These are phyloP conservation scores for Macquaria ambigua DNA, from an alignment of 2,113 vertebrate genomes.

Conservation along the genomic window DNA sequence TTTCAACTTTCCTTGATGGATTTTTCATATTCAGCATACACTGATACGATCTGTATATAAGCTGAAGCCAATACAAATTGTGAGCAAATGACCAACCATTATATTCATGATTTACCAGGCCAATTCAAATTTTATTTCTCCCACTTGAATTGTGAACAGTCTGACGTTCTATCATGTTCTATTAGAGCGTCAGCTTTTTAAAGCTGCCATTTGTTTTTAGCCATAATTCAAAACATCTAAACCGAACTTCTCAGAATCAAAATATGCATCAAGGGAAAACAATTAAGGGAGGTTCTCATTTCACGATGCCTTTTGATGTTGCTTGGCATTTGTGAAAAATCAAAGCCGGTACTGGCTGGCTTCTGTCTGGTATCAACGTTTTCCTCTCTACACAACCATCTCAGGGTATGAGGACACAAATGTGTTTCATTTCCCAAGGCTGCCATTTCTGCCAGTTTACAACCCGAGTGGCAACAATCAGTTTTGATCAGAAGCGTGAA, in stretches of 20 bases:
- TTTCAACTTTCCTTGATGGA: constrained; percentile 13
- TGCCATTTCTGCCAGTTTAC: constrained; percentile 43
- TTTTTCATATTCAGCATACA: not conserved
- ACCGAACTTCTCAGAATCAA: constrained; percentile 36
- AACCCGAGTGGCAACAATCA: constrained; percentile 61
- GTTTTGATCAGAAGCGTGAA: constrained; percentile 65
- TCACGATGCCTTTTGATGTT: constrained; percentile 47
- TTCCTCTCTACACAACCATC: constrained; percentile 18
- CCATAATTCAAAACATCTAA: constrained; percentile 61
- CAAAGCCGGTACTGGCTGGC: constrained; percentile 24
- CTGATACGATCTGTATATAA: not conserved
- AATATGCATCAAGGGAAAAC: constrained; percentile 46
- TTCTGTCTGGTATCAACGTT: constrained; percentile 51
- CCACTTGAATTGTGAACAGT: constrained; percentile 29
- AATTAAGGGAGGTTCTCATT: constrained; percentile 54
- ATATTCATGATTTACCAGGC: constrained; percentile 23
- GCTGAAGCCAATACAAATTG: constrained; percentile 27
- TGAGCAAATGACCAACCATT: constrained; percentile 31
- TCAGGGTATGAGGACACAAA: constrained; percentile 46
- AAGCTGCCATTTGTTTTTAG: constrained; percentile 45
- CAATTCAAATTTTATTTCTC: constrained; percentile 35
- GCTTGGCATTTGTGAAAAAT: constrained; percentile 40
- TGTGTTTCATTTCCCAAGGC: constrained; percentile 63
- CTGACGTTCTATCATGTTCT: constrained; percentile 34
- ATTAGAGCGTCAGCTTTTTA: constrained; percentile 23